These are phyloP conservation scores for Campoletis raptor DNA, from an alignment of 2,888 invertebrate species.

Conservation along the genomic window DNA sequence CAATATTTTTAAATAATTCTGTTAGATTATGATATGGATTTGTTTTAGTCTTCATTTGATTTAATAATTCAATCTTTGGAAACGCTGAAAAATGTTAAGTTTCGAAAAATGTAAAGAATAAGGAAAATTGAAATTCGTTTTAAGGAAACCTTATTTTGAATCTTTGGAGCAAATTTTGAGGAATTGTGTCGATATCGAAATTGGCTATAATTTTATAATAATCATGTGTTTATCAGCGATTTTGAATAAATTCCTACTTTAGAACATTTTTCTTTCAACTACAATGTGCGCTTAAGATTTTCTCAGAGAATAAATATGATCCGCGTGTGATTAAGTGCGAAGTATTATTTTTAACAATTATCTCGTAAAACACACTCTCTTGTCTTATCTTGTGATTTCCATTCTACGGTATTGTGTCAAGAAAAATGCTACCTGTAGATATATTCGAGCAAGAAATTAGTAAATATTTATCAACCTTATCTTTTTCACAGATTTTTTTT, in stretches of 20 bases:
- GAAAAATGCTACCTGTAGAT: conserved; percentile 15
- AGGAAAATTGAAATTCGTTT: too few relatives aligned
- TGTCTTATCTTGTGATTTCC: conserved; percentile 27
- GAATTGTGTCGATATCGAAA: neutral
- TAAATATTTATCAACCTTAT: conserved; percentile 2
- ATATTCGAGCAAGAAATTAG: neutral
- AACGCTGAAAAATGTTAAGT: too few relatives aligned
- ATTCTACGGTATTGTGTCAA: neutral
- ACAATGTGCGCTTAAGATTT: neutral
- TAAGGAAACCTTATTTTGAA: neutral
- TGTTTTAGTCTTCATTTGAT: too few relatives aligned
- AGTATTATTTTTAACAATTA: conserved; percentile 25
- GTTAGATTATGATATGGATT: too few relatives aligned
- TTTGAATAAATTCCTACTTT: neutral
- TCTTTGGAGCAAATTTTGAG: neutral
- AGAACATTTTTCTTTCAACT: neutral
- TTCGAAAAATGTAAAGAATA: too few relatives aligned
- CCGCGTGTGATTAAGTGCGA: conserved; percentile 5
- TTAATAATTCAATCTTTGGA: too few relatives aligned
- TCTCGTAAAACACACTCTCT: conserved; percentile 22
- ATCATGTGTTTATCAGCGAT: neutral
- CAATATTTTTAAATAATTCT: neutral
- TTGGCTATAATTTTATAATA: neutral
- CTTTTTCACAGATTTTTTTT: conserved; percentile 7
- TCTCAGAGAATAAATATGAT: conserved; percentile 10